These are phyloP conservation scores for Sus cebifrons DNA, from an alignment of 2,797 vertebrate species.

Conservation along the genomic window DNA sequence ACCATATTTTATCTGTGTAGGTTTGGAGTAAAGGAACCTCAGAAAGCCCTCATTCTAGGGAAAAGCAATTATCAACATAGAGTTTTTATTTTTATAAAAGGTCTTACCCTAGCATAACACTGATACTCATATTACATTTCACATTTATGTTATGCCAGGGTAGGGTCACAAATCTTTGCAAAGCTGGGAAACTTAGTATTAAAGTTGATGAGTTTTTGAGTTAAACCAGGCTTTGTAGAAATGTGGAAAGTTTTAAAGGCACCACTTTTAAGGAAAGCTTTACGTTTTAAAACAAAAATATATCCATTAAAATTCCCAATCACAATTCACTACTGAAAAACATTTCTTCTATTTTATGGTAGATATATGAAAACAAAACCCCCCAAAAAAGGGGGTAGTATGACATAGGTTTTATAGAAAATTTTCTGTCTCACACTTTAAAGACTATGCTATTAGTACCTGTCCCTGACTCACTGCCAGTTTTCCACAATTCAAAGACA, in stretches of 20 bases:
- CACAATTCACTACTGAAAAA: conserved; percentile 72
- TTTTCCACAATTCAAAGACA: conserved; percentile 66
- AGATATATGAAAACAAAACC: neutral
- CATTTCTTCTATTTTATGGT: conserved; percentile 60
- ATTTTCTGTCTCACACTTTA: neutral
- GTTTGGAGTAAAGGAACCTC: conserved; percentile 80
- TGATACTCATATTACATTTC: conserved; percentile 80
- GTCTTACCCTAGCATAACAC: conserved; percentile 69
- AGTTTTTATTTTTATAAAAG: conserved; percentile 75
- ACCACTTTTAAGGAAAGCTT: conserved; percentile 70
- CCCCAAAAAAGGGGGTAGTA: neutral
- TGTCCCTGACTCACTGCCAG: conserved; percentile 34
- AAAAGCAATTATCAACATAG: conserved; percentile 20
- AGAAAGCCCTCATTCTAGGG: conserved; percentile 51
- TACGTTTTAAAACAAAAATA: conserved; percentile 74
- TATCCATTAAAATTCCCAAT: conserved; percentile 66
- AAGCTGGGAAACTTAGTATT: conserved; percentile 73
- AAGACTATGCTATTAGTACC: neutral
- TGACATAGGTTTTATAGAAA: conserved; percentile 58
- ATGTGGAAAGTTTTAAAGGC: conserved; percentile 73
- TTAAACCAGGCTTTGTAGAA: conserved; percentile 72
- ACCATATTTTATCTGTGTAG: conserved; percentile 77
- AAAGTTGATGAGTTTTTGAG: conserved; percentile 78
- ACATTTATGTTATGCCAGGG: conserved; percentile 75
- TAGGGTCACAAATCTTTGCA: conserved; percentile 77